Evolutionary conservation across 2,113 vertebrate genomes (phyloP), one percentile per base, ranked within the genome.

Genomic region (Rhodinocichla rosea): DNA sequence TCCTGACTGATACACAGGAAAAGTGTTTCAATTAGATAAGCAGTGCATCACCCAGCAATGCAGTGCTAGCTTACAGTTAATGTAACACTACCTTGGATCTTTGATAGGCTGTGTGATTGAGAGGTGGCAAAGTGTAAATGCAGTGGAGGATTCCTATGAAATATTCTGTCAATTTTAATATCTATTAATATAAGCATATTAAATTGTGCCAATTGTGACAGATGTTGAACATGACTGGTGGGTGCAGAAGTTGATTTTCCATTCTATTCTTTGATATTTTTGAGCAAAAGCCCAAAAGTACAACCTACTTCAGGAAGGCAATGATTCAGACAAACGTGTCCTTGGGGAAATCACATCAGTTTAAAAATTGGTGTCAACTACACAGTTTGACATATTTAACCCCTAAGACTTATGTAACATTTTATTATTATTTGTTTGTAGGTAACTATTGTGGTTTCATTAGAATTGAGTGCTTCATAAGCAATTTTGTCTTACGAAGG

Each of bases 1-100:
- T 97, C 97, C 96, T 97, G 96, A 95, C 63, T 86, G 94, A 96
- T 84, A 32, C 67, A 96, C 96, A 96, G 97, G 97, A 97, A 97
- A 97, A 97, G 94, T 97, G 97, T 95, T 97, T 62, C 88, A 83
- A 81, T 71, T 27, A 97, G 97, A 97, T 97, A 97, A 97, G 97
- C 95, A 87, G 92, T 83, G 63, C 97, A 97, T 97, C 97, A 68
- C 91, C 74, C 40, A 76, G 87, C 67, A 78, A 0, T 35, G 90
- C 71, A 62, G 82, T 40, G 65, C 91, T 89, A 5, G 18, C 1
- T 67, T 65, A 9, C 88, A 71, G 47, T 68, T 33, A 49, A 33
- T 44, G 53, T 35, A 55, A 56, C 60, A 16, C 40, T 35, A 3
- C 57, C 75, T 76, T 53, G 55, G 45, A 20, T 60, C 93, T 91